Base-by-base conservation (phyloP, 2,113 vertebrate genomes). In the Pelusios castaneus region DNA sequence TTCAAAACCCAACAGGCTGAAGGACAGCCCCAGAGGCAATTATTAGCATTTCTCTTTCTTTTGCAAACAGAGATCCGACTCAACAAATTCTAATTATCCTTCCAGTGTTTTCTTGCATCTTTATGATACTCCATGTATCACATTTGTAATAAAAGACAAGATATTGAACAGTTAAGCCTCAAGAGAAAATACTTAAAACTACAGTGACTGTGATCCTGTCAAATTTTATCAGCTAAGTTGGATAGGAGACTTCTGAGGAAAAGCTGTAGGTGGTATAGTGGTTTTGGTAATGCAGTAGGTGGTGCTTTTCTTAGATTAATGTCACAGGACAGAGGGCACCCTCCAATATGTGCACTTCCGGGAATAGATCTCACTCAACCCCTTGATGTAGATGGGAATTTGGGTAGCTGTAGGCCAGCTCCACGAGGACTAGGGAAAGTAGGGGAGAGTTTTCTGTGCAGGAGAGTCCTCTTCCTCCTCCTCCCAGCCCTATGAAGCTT, bases 11-110 rank as follows among this genome's bases (percentile, higher is more conserved):
- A 2, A 38, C 85, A 94, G 3, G 21, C 75, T 95, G 87, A 93
- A 95, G 84, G 80, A 83, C 91, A 94, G 3, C 73, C 91, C 87
- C 86, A 85, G 84, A 49, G 67, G 47, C 80, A 84, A 81, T 67
- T 88, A 75, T 87, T 80, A 34, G 73, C 85, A 45, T 58, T 82
- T 81, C 29, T 94, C 41, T 73, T 25, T 78, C 52, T 5, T 12
- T 21, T 80, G 88, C 84, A 80, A 1, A 0, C 45, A 55, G 38
- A 51, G 38, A 91, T 34, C 0, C 54, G 51, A 60, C 4, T 55
- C 80, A 86, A 89, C 31, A 89, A 94, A 84, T 22, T 58, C 89
- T 67, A 58, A 94, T 38, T 55, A 21, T 0, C 0, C 2, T 41
- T 31, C 4, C 58, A 63, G 41, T 54, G 77, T 4, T 58, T 25